Conservation (phyloP, 2,113 vertebrate genomes). For the Tenebrosternarchus preto region DNA sequence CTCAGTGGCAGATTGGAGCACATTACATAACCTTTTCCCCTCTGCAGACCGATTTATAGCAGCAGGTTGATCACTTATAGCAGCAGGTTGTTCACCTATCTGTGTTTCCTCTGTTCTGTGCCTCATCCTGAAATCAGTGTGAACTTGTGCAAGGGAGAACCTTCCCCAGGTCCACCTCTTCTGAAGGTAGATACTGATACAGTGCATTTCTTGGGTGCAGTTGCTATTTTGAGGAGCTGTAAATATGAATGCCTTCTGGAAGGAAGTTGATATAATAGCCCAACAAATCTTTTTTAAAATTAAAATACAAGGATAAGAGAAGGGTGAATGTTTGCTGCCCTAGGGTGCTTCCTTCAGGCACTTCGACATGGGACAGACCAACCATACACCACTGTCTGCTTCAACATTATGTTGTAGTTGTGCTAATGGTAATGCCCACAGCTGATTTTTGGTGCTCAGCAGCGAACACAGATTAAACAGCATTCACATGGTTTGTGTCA, state of each 20-base stretch:
- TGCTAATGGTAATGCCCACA: background rate
- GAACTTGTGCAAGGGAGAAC: conserved; percentile 69
- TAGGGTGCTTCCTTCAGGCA: conserved; percentile 8
- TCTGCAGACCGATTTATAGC: conserved; percentile 34
- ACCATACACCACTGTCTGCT: background rate
- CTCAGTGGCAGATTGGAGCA: conserved; percentile 26
- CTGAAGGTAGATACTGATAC: conserved; percentile 68
- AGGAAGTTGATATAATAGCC: conserved; percentile 67
- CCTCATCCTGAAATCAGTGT: conserved; percentile 62
- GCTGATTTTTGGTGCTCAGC: conserved; percentile 2
- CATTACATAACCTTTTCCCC: conserved; percentile 50
- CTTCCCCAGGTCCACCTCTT: conserved; percentile 64
- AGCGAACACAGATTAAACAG: background rate
- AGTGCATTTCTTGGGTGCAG: conserved; percentile 62
- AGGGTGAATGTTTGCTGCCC: conserved; percentile 24
- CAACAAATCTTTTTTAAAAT: no score
- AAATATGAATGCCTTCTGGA: conserved; percentile 79
- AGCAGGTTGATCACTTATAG: conserved; percentile 30
- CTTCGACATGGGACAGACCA: background rate
- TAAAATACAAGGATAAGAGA: conserved; percentile 49
- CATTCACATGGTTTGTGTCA: background rate
- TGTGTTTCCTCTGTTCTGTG: conserved; percentile 55
- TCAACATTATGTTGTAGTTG: background rate
- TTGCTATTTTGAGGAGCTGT: conserved; percentile 73
- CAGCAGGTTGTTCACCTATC: conserved; percentile 60